These are phyloP conservation scores for Brachymystax lenok DNA, from an alignment of 2,797 vertebrate species.

Conservation along the genomic window DNA sequence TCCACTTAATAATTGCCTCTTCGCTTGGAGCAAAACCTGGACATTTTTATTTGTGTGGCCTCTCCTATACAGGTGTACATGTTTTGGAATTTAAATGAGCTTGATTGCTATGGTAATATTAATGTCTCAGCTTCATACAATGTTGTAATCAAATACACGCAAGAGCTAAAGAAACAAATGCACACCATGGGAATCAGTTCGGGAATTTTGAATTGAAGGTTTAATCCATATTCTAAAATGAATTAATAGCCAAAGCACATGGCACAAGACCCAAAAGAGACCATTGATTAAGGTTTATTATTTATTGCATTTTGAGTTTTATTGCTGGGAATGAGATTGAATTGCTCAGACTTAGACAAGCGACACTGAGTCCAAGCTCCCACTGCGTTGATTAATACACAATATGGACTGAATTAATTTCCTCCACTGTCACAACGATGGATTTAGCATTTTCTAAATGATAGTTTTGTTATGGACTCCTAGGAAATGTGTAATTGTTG, in stretches of 20 bases:
- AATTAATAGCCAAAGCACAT: constrained; percentile 25
- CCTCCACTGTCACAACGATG: constrained; percentile 48
- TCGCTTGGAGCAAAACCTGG: background rate
- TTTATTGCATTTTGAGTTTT: constrained; percentile 38
- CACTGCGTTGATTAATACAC: constrained; percentile 39
- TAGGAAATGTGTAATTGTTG: constrained; percentile 51
- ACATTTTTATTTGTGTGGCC: background rate
- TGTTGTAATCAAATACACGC: background rate
- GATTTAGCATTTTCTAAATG: constrained; percentile 64
- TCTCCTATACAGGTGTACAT: background rate
- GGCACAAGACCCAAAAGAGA: constrained; percentile 12
- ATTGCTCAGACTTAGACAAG: constrained; percentile 21
- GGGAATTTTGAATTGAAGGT: no score
- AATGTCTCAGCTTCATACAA: background rate
- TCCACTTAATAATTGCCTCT: background rate
- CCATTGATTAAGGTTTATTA: constrained; percentile 27
- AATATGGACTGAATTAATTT: constrained; percentile 52
- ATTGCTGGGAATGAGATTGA: constrained; percentile 38
- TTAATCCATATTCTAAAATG: constrained; percentile 2
- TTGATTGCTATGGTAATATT: background rate
- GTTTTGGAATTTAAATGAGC: background rate
- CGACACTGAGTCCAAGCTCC: constrained; percentile 19
- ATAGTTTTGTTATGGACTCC: constrained; percentile 57
- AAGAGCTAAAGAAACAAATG: background rate
- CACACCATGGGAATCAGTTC: background rate